Conservation (phyloP, 2,888 invertebrate species). For the Drosophila melanosoma region DNA sequence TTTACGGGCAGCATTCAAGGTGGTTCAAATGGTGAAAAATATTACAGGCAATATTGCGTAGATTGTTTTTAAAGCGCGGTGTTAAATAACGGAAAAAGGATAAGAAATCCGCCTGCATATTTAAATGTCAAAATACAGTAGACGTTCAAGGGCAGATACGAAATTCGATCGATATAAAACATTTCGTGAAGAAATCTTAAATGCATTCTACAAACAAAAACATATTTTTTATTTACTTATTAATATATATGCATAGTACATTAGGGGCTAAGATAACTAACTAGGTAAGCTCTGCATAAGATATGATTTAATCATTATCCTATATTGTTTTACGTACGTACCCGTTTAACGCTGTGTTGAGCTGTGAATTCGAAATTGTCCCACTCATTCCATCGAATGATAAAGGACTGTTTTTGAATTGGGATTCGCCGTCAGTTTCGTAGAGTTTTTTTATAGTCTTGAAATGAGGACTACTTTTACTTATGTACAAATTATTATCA, state of each 20-base stretch:
- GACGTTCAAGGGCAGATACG: background rate
- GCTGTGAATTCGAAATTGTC: slow-evolving; percentile 89
- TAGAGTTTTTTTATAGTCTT: slow-evolving; percentile 90
- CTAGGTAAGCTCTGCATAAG: background rate
- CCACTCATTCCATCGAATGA: slow-evolving; percentile 94
- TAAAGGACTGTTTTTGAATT: slow-evolving; percentile 87
- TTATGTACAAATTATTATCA: slow-evolving; percentile 95
- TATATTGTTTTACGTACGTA: slow-evolving; percentile 84
- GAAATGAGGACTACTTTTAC: slow-evolving; percentile 89
- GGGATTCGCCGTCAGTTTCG: slow-evolving; percentile 85
- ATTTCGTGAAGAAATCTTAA: background rate
- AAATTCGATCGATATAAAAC: background rate
- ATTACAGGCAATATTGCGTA: background rate
- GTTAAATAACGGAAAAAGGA: background rate
- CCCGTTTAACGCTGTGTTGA: slow-evolving; percentile 89
- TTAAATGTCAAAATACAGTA: background rate
- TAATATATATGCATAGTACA: background rate
- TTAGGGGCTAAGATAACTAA: background rate
- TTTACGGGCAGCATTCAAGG: background rate
- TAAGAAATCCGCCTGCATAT: background rate
- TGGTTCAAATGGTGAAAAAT: background rate
- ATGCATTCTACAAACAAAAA: background rate
- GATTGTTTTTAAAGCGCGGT: background rate
- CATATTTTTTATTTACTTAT: background rate
- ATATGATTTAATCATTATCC: background rate